These are phyloP conservation scores for Recurvirostra avosetta DNA, from an alignment of 2,113 vertebrate species.

Conservation along the genomic window DNA sequence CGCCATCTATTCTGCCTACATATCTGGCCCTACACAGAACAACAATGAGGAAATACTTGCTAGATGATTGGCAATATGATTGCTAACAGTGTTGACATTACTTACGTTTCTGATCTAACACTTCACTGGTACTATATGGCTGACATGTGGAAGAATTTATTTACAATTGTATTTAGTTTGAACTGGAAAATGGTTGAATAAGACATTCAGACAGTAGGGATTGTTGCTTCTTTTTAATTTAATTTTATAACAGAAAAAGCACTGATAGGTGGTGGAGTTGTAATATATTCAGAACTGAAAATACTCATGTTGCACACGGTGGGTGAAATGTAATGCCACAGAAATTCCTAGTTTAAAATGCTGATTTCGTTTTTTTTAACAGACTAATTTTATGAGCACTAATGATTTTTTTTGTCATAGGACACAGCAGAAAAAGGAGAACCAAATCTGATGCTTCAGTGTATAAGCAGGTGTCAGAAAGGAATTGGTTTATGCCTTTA, in stretches of 20 bases:
- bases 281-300: neutral
- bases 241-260: neutral
- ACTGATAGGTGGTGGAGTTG: neutral
- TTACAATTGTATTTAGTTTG: neutral
- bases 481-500: neutral
- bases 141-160: neutral
- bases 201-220: neutral
- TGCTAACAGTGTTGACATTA: neutral
- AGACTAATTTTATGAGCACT: neutral
- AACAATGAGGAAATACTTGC: conserved; percentile 38
- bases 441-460: neutral
- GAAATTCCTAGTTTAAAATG: neutral
- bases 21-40: neutral
- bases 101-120: neutral
- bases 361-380: neutral
- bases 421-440: neutral
- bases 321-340: neutral
- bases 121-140: neutral
- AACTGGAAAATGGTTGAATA: neutral
- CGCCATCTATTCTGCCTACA: neutral
- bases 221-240: neutral
- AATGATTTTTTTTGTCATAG: neutral
- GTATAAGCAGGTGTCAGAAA: neutral
- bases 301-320: neutral
- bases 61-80: neutral